Percentiles rank a stretch among this genome's conserved stretches.
These are phyloP conservation scores for Drosophila lini DNA, from an alignment of 1,140 invertebrate genomes.

Conservation along the genomic window DNA sequence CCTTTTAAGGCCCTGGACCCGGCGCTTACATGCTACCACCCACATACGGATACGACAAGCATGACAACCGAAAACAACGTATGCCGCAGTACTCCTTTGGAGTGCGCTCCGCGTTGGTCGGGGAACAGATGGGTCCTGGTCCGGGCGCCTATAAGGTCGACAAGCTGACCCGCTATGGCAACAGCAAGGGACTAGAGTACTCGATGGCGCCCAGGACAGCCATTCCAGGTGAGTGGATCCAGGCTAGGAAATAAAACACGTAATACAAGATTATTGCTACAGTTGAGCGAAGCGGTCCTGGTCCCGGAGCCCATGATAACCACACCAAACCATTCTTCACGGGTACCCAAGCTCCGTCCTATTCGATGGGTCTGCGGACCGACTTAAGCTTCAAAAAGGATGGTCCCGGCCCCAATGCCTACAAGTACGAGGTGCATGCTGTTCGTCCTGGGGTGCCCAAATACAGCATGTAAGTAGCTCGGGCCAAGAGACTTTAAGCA, in stretches of 20 bases:
- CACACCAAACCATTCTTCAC: slow-evolving; percentile 85
- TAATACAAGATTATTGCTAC: neutral
- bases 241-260: neutral
- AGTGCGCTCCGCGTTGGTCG: slow-evolving; percentile 53
- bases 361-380: slow-evolving; percentile 86
- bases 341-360: slow-evolving; percentile 85
- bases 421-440: slow-evolving; percentile 85
- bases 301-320: slow-evolving; percentile 86
- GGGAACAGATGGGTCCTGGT: slow-evolving; percentile 58
- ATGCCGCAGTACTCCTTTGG: slow-evolving; percentile 87
- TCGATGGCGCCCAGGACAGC: slow-evolving; percentile 73
- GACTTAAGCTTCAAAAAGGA: slow-evolving; percentile 79
- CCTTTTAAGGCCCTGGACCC: slow-evolving; percentile 86
- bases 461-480: slow-evolving; percentile 85
- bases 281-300: slow-evolving; percentile 84
- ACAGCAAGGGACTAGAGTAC: slow-evolving; percentile 58
- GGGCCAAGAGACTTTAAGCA: no score
- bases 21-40: slow-evolving; percentile 87
- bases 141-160: slow-evolving; percentile 73
- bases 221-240: slow-evolving; percentile 37
- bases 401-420: slow-evolving; percentile 88
- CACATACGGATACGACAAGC: slow-evolving; percentile 86
- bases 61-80: slow-evolving; percentile 86
- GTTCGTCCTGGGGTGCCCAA: slow-evolving; percentile 82
- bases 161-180: slow-evolving; percentile 71